Evolutionary conservation across 2,113 vertebrate genomes (phyloP), one percentile per base, ranked within the genome.

Genomic region (Triplophysa tibetana): DNA sequence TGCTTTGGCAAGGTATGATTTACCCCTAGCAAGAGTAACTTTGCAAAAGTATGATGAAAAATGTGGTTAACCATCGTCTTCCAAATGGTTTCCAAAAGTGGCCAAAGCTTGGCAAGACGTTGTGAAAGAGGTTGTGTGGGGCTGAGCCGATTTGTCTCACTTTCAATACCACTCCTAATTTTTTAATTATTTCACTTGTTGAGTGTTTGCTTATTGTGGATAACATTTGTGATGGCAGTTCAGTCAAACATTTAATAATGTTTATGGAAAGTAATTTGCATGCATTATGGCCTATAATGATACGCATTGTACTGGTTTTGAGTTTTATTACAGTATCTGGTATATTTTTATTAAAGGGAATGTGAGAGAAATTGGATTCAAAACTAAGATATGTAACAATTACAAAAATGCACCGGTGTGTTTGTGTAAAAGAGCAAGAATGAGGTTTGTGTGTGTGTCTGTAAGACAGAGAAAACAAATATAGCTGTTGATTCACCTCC

Each of bases 401-500:
- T 54, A 29, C 19, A 29, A 23, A 58, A 41, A 43, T 70, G 0
- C 24, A 12, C 23, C 14, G 54, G 29, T 78, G 26, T 66, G 29
- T 73, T 52, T 67, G 5, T 74, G 41, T 1, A 29, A 38, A 56
- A 72, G 63, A 29, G 52, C 19, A 8, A 29, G 72, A 66, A 77
- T n/a, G 16, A 12, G 50, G 24, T 58, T n/a, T 54, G 41, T 70
- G 11, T 61, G 58, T 54, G 77, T 70, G 77, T 33, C 4, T 24
- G 43, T 21, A 1, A 3, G 17, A 50, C 43, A 76, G 17, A 1
- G 14, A 63, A 48, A 5, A 66, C 60, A 58, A 79, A 68, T 70
- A 70, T 80, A 64, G 74, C 29, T 13, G 65, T 63, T 65, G 68
- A 72, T 58, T 82, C 62, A 66, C 52, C 61, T 78, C 68, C 61